Percentiles rank a stretch among this genome's conserved stretches.
Conservation (phyloP, 2,797 vertebrate genomes). For the Pantherophis vulpinus region DNA sequence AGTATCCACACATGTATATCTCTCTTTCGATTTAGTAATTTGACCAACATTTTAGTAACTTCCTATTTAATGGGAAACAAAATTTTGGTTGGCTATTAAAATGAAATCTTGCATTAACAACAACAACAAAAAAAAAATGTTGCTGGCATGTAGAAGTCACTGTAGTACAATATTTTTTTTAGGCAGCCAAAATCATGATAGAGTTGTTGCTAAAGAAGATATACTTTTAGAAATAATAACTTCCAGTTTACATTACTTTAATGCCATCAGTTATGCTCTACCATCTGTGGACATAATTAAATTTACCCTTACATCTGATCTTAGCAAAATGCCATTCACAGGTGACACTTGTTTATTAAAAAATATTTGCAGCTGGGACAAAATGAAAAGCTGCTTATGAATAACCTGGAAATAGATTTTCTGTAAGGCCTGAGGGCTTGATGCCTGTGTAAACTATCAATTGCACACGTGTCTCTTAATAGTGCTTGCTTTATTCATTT, state of each 20-base stretch:
- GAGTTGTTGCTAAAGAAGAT: constrained; percentile 54
- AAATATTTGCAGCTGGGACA: constrained; percentile 51
- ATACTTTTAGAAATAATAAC: constrained; percentile 66
- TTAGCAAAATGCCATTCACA: constrained; percentile 67
- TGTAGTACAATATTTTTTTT: constrained; percentile 33
- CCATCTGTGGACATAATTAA: constrained; percentile 74
- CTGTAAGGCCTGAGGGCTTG: constrained; percentile 15
- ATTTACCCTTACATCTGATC: constrained; percentile 71
- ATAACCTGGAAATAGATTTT: constrained; percentile 45
- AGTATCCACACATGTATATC: neutral
- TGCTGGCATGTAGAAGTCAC: constrained; percentile 21
- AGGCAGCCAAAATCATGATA: constrained; percentile 50
- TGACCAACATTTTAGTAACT: neutral
- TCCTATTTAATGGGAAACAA: constrained; percentile 11
- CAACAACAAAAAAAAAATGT: constrained; percentile 6
- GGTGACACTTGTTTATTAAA: constrained; percentile 67
- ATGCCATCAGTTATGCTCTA: constrained; percentile 70
- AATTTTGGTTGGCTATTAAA: neutral
- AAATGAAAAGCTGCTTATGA: constrained; percentile 54
- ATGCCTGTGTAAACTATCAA: neutral
- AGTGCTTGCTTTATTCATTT: neutral
- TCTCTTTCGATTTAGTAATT: neutral
- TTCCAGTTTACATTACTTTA: constrained; percentile 66
- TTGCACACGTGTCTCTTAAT: neutral
- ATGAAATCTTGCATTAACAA: constrained; percentile 20